Evolutionary conservation across 2,888 invertebrate genomes (phyloP).

Genomic region (Phortica okadai): DNA sequence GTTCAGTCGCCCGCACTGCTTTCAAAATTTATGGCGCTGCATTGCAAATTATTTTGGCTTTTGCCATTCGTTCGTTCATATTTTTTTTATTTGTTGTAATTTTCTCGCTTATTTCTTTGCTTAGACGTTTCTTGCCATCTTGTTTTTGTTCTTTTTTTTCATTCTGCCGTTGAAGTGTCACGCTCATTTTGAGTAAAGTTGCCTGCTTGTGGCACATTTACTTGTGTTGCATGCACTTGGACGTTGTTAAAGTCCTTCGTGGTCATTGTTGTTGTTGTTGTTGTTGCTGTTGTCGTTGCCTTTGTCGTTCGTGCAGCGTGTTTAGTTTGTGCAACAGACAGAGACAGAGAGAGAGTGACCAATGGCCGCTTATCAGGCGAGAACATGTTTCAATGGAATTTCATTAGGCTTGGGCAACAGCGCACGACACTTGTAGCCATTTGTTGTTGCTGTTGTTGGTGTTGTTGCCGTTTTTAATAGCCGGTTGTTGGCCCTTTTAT

Average conservation of each 20-base stretch:
- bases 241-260: conserved; percentile 31
- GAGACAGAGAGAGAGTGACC: conserved; percentile 53
- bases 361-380: conserved; percentile 72
- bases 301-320: background rate
- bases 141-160: background rate
- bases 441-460: conserved; percentile 26
- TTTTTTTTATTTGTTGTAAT: conserved; percentile 56
- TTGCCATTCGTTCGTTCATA: conserved; percentile 55
- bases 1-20: background rate
- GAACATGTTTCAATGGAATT: conserved; percentile 71
- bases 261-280: conserved; percentile 4
- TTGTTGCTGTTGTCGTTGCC: background rate
- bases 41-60: conserved; percentile 60
- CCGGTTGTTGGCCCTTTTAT: conserved; percentile 60
- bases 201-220: conserved; percentile 41
- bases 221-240: conserved; percentile 27
- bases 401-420: conserved; percentile 52
- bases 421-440: conserved; percentile 9
- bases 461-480: conserved; percentile 48
- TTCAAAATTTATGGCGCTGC: conserved; percentile 55
- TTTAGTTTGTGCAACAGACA: conserved; percentile 25
- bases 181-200: conserved; percentile 10
- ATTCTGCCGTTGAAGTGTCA: conserved; percentile 48
- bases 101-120: conserved; percentile 33
- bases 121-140: conserved; percentile 53